Evolutionary conservation across 1,140 invertebrate genomes (phyloP).

Genomic region (Theocolax elegans): DNA sequence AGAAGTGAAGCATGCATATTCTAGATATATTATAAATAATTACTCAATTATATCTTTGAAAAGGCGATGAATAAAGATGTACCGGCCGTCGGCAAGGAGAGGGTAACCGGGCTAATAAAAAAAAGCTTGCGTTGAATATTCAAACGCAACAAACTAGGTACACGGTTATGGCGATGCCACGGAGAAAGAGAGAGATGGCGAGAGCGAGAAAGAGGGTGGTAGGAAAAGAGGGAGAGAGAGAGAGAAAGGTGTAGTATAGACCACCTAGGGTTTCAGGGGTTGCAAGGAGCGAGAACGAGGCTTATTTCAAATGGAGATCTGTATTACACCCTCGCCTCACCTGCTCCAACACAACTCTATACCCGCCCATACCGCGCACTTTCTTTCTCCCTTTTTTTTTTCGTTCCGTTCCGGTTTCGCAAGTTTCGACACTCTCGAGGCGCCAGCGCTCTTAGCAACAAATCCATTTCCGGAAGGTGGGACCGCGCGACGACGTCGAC

Average conservation of each 20-base stretch:
- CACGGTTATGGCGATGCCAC: slow-evolving; percentile 50
- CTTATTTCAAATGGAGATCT: slow-evolving; percentile 69
- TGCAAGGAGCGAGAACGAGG: too few relatives aligned
- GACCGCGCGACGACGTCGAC: not conserved
- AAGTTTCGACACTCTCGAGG: slow-evolving; percentile 52
- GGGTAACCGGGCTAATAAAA: slow-evolving; percentile 63
- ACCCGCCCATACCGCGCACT: slow-evolving; percentile 9
- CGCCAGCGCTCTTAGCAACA: slow-evolving; percentile 28
- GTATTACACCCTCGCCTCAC: slow-evolving; percentile 64
- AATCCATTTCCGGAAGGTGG: slow-evolving; percentile 29
- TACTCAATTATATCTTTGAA: slow-evolving; percentile 70
- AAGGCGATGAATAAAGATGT: slow-evolving; percentile 69
- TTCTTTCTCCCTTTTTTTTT: too few relatives aligned
- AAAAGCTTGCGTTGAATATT: slow-evolving; percentile 67
- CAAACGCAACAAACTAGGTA: slow-evolving; percentile 68
- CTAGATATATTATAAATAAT: slow-evolving; percentile 70
- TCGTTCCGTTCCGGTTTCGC: slow-evolving; percentile 57
- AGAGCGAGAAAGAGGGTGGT: slow-evolving; percentile 44
- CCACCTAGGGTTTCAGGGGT: slow-evolving; percentile 43
- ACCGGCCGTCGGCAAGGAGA: slow-evolving; percentile 47
- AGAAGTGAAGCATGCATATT: slow-evolving; percentile 69
- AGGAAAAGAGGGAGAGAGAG: slow-evolving; percentile 43
- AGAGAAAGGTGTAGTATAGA: not conserved
- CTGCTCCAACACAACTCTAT: too few relatives aligned
- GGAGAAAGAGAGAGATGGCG: slow-evolving; percentile 19